Percentiles rank a stretch among this genome's conserved stretches.
phyloP scores from a whole-genome alignment of 2,888 invertebrate species.

The Clusia tigrina region DNA sequence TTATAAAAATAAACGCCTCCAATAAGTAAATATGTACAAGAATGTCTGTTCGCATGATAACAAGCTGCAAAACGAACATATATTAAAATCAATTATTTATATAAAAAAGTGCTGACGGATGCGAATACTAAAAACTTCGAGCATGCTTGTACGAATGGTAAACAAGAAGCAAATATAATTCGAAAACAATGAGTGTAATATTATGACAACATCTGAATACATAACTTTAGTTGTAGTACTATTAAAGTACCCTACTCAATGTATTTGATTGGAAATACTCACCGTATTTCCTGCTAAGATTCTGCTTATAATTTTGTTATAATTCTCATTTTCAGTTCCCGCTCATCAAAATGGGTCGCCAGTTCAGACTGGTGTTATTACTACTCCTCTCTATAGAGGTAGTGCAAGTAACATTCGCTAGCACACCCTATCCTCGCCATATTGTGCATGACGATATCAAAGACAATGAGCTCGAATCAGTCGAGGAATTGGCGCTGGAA shows the following conservation, averaged over 20 bases:
- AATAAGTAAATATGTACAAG: not conserved
- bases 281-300: too few species aligned
- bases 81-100: not conserved
- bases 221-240: too few species aligned
- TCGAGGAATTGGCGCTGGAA: slow-evolving; percentile 24
- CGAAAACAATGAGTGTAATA: not conserved
- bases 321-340: slow-evolving; percentile 30
- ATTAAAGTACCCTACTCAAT: too few species aligned
- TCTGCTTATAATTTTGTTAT: slow-evolving; percentile 40
- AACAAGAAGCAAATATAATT: not conserved
- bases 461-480: slow-evolving; percentile 45
- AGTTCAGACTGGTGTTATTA: slow-evolving; percentile 62
- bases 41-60: not conserved
- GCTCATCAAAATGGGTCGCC: slow-evolving; percentile 56
- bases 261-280: too few species aligned
- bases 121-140: not conserved
- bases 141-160: not conserved
- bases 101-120: not conserved
- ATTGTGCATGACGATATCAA: slow-evolving; percentile 41
- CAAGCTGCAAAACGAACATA: not conserved
- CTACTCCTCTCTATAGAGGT: slow-evolving; percentile 50
- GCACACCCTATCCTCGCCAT: slow-evolving; percentile 34
- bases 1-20: not conserved
- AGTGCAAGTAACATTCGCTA: slow-evolving; percentile 46
- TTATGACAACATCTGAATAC: not conserved